phyloP scores from a whole-genome alignment of 2,888 invertebrate species.

The Lasioglossum malachurum region DNA sequence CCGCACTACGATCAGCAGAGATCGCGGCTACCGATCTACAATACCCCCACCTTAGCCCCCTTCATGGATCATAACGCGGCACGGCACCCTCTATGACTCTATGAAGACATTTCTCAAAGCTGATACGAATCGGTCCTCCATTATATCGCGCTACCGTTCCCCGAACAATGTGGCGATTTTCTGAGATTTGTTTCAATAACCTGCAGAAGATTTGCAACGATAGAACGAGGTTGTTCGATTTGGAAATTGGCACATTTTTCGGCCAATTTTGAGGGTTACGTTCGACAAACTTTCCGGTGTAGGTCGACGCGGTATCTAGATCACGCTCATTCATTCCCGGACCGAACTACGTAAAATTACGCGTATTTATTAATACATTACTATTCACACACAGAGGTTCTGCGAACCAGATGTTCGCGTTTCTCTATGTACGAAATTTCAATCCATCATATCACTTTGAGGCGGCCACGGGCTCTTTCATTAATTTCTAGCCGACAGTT shows the following conservation, averaged over 20 bases:
- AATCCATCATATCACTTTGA: constrained; percentile 39
- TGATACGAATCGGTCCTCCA: constrained; percentile 21
- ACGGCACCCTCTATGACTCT: background rate
- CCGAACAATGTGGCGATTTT: background rate
- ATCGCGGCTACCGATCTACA: constrained; percentile 64
- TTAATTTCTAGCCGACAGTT: constrained; percentile 46
- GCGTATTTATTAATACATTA: constrained; percentile 51
- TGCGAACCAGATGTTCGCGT: constrained; percentile 51
- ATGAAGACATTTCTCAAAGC: constrained; percentile 54
- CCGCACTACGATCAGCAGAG: constrained; percentile 54
- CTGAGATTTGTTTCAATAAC: background rate
- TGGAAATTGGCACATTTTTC: background rate
- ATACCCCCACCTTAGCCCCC: background rate
- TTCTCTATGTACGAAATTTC: constrained; percentile 24
- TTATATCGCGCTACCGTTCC: constrained; percentile 5
- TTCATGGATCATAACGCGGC: constrained; percentile 3
- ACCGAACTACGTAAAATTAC: constrained; percentile 17
- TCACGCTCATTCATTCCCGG: constrained; percentile 10
- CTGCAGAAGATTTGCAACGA: background rate
- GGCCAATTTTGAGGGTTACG: background rate
- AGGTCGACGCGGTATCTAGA: background rate
- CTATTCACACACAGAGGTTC: constrained; percentile 48
- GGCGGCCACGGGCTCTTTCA: constrained; percentile 22
- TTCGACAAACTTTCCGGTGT: background rate
- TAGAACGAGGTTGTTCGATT: background rate